Evolutionary conservation across 2,888 invertebrate species (phyloP).

Genomic region (Hofmannophila pseudospretella): DNA sequence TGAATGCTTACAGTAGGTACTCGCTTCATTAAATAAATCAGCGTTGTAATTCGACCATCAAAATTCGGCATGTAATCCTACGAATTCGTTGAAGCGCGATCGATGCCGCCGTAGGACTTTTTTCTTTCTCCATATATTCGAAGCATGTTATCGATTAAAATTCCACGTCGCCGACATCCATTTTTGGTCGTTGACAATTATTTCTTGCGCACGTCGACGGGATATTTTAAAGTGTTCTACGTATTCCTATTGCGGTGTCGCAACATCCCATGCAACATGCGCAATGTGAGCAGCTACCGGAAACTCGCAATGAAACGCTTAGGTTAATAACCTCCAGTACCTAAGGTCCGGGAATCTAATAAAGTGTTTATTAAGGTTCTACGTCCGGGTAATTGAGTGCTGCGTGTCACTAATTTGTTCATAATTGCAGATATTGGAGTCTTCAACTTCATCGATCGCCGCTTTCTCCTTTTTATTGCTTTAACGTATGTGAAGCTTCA

Average conservation of each 20-base stretch:
- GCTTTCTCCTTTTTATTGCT: not conserved
- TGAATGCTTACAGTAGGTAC: conserved; percentile 37
- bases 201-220: conserved; percentile 19
- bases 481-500: not conserved
- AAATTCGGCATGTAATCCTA: conserved; percentile 54
- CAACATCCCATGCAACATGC: conserved; percentile 41
- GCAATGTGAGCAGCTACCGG: conserved; percentile 56
- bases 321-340: conserved; percentile 60
- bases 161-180: conserved; percentile 44
- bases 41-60: conserved; percentile 45
- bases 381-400: conserved; percentile 25
- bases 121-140: conserved; percentile 32
- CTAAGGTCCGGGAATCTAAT: conserved; percentile 41
- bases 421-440: not conserved
- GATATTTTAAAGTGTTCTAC: conserved; percentile 6
- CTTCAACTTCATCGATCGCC: too few species aligned
- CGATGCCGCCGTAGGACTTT: conserved; percentile 32
- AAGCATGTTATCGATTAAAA: conserved; percentile 51
- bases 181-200: conserved; percentile 45
- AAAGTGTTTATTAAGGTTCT: conserved; percentile 31
- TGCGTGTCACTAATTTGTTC: conserved; percentile 5
- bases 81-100: conserved; percentile 39
- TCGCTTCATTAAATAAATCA: conserved; percentile 44
- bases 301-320: conserved; percentile 54
- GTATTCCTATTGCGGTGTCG: conserved; percentile 37